Evolutionary conservation across 2,888 invertebrate species (phyloP).

Genomic region (Cotesia congregata): DNA sequence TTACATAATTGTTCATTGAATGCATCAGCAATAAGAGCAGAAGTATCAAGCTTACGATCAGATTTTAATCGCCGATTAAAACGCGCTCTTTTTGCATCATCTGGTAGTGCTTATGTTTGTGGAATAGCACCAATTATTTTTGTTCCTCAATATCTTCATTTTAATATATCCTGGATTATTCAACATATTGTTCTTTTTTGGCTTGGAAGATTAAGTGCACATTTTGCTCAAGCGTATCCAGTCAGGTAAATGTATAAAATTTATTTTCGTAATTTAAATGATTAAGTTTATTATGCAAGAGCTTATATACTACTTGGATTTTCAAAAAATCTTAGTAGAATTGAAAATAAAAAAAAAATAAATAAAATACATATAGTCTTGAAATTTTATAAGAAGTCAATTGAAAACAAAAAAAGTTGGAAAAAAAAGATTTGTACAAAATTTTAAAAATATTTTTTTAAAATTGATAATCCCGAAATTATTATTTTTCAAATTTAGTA

Average conservation of each 20-base stretch:
- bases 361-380: too few relatives aligned
- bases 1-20: conserved; percentile 84
- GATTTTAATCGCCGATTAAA: conserved; percentile 93
- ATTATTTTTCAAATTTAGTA: too few relatives aligned
- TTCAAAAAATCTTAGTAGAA: too few relatives aligned
- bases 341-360: too few relatives aligned
- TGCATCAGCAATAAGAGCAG: conserved; percentile 81
- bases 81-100: conserved; percentile 78
- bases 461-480: too few relatives aligned
- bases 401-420: too few relatives aligned
- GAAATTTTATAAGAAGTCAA: too few relatives aligned
- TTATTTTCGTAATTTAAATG: conserved; percentile 9
- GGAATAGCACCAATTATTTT: conserved; percentile 67
- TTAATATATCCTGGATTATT: conserved; percentile 86
- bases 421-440: too few relatives aligned
- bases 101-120: conserved; percentile 65
- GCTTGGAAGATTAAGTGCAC: conserved; percentile 81
- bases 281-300: neutral
- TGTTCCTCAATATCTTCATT: conserved; percentile 75
- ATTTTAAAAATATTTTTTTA: too few relatives aligned
- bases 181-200: conserved; percentile 89
- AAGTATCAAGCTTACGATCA: conserved; percentile 85
- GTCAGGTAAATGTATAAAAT: conserved; percentile 68
- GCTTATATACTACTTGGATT: neutral
- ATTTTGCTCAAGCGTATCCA: conserved; percentile 73